Percentiles rank a stretch among this genome's conserved stretches.
phyloP scores from a whole-genome alignment of 2,797 vertebrate genomes.

The Microctenopoma steveboyesi region DNA sequence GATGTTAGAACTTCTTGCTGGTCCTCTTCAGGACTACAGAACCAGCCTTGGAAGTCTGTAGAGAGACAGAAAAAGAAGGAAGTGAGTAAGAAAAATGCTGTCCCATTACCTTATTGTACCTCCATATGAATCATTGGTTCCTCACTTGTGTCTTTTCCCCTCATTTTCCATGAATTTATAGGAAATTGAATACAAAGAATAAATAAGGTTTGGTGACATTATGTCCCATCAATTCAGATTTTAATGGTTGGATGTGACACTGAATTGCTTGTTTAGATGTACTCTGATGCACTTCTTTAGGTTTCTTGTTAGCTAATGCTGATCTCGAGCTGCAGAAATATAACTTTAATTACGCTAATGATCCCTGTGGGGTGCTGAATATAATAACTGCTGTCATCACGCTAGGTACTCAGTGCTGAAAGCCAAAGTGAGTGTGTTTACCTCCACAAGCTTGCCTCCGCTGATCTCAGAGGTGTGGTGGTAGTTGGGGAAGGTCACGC shows the following conservation, averaged over 20 bases:
- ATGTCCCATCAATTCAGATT: not conserved
- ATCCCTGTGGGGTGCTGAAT: slow-evolving; percentile 31
- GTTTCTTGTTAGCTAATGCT: slow-evolving; percentile 21
- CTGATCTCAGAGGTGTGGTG: slow-evolving; percentile 87
- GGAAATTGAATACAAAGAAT: not conserved
- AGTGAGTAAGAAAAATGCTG: not conserved
- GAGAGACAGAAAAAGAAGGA: slow-evolving; percentile 7
- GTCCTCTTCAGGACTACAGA: slow-evolving; percentile 77
- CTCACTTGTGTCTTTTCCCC: too few species aligned
- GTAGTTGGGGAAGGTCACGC: slow-evolving; percentile 89
- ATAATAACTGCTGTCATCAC: slow-evolving; percentile 43
- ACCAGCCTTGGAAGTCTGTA: slow-evolving; percentile 78
- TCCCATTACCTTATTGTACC: not conserved
- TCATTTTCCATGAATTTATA: not conserved
- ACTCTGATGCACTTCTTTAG: not conserved
- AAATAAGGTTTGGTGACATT: not conserved
- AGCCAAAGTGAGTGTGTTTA: slow-evolving; percentile 45
- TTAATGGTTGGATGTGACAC: not conserved
- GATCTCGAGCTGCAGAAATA: slow-evolving; percentile 5
- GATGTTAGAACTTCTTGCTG: slow-evolving; percentile 82
- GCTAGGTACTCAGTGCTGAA: not conserved
- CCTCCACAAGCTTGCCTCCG: slow-evolving; percentile 92
- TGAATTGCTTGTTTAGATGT: slow-evolving; percentile 5
- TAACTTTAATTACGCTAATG: slow-evolving; percentile 40
- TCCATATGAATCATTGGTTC: not conserved